Evolutionary conservation across 2,888 invertebrate genomes (phyloP), one percentile per base, ranked within the genome.

Genomic region (Thecocarcelia acutangulata): DNA sequence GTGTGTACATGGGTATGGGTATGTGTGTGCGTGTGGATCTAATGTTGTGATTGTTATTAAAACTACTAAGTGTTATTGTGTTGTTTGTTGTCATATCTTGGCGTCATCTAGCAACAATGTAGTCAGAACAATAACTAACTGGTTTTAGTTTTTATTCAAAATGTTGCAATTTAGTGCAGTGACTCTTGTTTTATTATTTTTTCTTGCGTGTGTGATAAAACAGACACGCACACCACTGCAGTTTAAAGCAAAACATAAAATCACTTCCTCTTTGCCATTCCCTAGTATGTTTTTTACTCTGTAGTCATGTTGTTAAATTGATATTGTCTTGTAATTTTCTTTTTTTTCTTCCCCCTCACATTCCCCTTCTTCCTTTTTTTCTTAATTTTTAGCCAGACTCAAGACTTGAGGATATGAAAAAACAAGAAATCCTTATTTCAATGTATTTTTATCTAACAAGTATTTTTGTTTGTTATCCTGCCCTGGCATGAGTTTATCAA

Each of bases 151-250:
- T 63, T 52, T 61, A 63, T 79, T 73, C 69, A 81, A 72, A 81
- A 77, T 63, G 61, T 77, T 81, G 76, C 81, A 81, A 77, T 81
- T 81, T 81, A 68, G 81, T 77, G 72, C 81, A 81, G 61, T 77
- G 81, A 77, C 76, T 81, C 64, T 66, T 66, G 54, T 15, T 69
- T 24, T 76, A 17, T 72, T 13, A 33, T 21, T 48, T 8, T 33
- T 19, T 28, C 21, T 19, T 69, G 33, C 46, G 37, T 59, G 40
- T 42, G 11, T 24, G 40, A 50, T n/a, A 12, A n/a, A 28, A 19
- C 19, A 64, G 12, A 66, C 64, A 70, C 24, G 37, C 42, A 64
- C 24, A 64, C 58, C n/a, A 24, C 8, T 54, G 42, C 19, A 64
- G 42, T n/a, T 28, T 17, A 42, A 33, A 61, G 3, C 24, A 4